Evolutionary conservation across 2,113 vertebrate species (phyloP).

Genomic region (Protobothrops flavoviridis): DNA sequence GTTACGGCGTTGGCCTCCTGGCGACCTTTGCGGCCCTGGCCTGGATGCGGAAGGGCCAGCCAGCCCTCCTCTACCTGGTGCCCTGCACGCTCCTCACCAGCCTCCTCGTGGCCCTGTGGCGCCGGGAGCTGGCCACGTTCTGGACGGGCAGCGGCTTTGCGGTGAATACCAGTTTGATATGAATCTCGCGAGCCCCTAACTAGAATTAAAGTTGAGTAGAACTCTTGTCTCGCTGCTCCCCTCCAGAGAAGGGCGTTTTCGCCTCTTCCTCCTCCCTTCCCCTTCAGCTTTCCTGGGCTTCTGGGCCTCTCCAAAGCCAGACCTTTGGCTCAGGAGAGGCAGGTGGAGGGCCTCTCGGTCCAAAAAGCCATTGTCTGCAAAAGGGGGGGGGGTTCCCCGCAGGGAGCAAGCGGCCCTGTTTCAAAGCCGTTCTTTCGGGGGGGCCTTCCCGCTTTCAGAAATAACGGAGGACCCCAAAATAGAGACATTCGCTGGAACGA

Average conservation of each 20-base stretch:
- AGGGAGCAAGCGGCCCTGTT: background rate
- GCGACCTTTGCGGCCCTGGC: slow-evolving; percentile 93
- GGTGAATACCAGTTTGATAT: slow-evolving; percentile 99
- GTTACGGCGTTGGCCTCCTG: slow-evolving; percentile 91
- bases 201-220: slow-evolving; percentile 90
- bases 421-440: background rate
- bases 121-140: slow-evolving; percentile 88
- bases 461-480: background rate
- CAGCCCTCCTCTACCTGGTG: slow-evolving; percentile 93
- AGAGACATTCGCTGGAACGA: background rate
- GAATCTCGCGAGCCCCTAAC: slow-evolving; percentile 81
- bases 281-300: background rate
- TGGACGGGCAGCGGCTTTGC: slow-evolving; percentile 97
- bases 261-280: background rate
- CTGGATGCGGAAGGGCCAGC: slow-evolving; percentile 92
- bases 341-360: background rate
- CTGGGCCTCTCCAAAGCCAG: background rate
- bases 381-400: background rate
- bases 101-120: slow-evolving; percentile 87
- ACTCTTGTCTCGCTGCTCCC: slow-evolving; percentile 43
- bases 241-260: background rate
- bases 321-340: background rate
- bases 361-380: background rate
- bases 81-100: slow-evolving; percentile 93
- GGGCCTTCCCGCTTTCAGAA: background rate